phyloP scores from a whole-genome alignment of 2,113 vertebrate species.

The Dromaius novaehollandiae region DNA sequence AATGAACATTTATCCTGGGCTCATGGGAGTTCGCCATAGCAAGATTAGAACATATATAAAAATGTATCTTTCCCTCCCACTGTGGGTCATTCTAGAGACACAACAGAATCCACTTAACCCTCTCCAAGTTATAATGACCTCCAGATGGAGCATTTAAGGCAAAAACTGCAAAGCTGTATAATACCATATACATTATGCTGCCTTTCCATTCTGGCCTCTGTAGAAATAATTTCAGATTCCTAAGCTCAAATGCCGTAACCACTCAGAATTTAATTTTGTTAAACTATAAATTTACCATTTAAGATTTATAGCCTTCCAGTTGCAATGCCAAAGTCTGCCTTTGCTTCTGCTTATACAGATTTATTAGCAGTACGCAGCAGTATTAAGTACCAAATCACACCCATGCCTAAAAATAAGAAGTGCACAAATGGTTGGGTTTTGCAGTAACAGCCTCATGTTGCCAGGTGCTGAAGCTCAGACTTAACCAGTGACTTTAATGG shows the following conservation, averaged over 20 bases:
- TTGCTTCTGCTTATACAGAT: background rate
- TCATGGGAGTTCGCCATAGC: background rate
- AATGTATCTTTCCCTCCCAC: background rate
- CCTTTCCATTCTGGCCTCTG: background rate
- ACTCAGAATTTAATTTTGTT: slow-evolving; percentile 8
- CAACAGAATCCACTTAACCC: background rate
- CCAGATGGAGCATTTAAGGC: slow-evolving; percentile 17
- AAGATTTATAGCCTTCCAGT: background rate
- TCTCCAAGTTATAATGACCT: background rate
- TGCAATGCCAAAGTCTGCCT: background rate
- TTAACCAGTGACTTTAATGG: rapidly evolving
- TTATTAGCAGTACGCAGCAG: background rate
- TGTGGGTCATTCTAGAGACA: background rate
- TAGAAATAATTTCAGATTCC: slow-evolving; percentile 6
- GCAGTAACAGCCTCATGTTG: background rate
- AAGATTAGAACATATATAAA: background rate
- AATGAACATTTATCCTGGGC: background rate
- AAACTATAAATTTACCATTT: background rate
- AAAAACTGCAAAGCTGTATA: background rate
- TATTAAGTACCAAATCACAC: background rate
- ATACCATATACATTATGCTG: background rate
- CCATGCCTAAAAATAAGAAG: background rate
- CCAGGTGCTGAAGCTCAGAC: background rate
- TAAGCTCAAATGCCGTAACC: background rate
- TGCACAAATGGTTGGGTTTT: background rate